phyloP scores from a whole-genome alignment of 2,797 vertebrate species.

The Sphenopsis melanotis region DNA sequence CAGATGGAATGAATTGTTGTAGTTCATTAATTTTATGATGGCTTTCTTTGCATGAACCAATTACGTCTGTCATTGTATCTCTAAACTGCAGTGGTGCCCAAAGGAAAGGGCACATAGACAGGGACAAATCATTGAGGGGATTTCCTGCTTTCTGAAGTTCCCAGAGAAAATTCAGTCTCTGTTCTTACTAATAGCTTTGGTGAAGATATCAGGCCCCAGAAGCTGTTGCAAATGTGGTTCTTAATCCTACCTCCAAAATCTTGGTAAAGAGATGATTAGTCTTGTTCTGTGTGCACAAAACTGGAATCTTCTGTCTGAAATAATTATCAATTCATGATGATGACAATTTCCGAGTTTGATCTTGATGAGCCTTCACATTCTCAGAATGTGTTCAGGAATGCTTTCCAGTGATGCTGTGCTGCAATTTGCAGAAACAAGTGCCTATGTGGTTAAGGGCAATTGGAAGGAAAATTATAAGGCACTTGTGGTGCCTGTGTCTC shows the following conservation, averaged over 20 bases:
- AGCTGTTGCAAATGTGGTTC: neutral
- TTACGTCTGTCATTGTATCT: conserved; percentile 66
- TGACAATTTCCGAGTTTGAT: neutral
- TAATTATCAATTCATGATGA: neutral
- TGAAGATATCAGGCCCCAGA: neutral
- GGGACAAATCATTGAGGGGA: conserved; percentile 10
- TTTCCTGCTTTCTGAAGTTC: neutral
- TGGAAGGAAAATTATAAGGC: neutral
- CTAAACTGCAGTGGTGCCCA: conserved; percentile 52
- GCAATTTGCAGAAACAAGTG: neutral
- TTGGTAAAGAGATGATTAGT: neutral
- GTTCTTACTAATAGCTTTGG: neutral
- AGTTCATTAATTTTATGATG: conserved; percentile 75
- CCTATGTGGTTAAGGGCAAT: neutral
- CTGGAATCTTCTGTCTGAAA: neutral
- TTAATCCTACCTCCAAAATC: neutral
- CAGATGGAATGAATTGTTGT: conserved; percentile 72
- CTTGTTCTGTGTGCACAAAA: neutral
- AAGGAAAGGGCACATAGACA: conserved; percentile 48
- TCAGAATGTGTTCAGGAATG: neutral
- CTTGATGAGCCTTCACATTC: neutral
- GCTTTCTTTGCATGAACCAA: conserved; percentile 70
- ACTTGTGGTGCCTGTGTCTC: neutral
- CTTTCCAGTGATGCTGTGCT: neutral
- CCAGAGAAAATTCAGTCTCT: neutral